These are phyloP conservation scores for Drosophila fungiperda DNA, from an alignment of 2,888 invertebrate species.

Conservation along the genomic window DNA sequence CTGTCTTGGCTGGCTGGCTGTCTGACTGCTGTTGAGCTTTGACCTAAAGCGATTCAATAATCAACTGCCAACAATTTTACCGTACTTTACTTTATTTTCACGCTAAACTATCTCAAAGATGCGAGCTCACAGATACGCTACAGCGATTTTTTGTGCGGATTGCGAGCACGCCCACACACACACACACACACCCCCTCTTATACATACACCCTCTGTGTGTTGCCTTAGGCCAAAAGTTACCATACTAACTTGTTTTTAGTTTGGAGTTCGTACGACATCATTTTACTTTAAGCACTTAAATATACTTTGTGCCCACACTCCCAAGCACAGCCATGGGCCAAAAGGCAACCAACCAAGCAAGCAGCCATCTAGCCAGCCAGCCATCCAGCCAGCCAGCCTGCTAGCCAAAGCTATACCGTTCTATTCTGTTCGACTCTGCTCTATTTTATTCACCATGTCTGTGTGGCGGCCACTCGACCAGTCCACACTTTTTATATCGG, in stretches of 20 bases:
- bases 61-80: conserved; percentile 81
- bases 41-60: conserved; percentile 81
- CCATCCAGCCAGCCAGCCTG: conserved; percentile 12
- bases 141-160: conserved; percentile 80
- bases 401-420: conserved; percentile 60
- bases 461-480: conserved; percentile 71
- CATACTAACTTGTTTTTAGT: conserved; percentile 82
- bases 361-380: conserved; percentile 8
- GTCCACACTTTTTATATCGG: conserved; percentile 81
- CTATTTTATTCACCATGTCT: conserved; percentile 65
- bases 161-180: conserved; percentile 51
- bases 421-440: conserved; percentile 47
- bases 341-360: conserved; percentile 9
- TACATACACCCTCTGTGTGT: conserved; percentile 22
- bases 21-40: conserved; percentile 77
- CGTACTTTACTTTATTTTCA: conserved; percentile 81
- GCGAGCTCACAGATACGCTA: conserved; percentile 80
- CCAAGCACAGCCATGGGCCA: conserved; percentile 50
- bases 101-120: conserved; percentile 81
- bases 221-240: conserved; percentile 80
- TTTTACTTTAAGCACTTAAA: conserved; percentile 84
- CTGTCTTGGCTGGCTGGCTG: conserved; percentile 3
- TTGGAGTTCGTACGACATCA: conserved; percentile 83
- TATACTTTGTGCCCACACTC: conserved; percentile 78
- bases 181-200: neutral